A percentile compares a stretch with the other conserved stretches of the same genome.
Conservation (phyloP, 2,113 vertebrate genomes). For the Raja brachyura region DNA sequence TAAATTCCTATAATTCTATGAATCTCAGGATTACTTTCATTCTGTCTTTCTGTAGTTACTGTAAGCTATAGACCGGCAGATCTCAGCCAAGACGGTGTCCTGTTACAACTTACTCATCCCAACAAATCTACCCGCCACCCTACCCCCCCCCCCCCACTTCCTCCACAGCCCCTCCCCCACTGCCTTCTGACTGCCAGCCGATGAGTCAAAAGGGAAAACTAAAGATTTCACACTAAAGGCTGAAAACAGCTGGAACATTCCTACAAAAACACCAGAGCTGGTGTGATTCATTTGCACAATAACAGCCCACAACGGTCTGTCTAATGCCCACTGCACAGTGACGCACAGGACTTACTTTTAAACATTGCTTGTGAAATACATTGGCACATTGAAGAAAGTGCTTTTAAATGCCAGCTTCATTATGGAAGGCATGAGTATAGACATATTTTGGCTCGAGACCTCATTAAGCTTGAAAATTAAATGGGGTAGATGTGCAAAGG, state of each 20-base stretch:
- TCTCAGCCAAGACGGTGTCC: not conserved
- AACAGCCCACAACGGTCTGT: not conserved
- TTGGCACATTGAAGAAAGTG: not conserved
- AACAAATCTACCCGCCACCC: too few relatives aligned
- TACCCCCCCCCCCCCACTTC: not conserved
- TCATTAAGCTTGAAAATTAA: not conserved
- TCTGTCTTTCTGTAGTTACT: not conserved
- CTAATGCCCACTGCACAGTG: not conserved
- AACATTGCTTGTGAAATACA: not conserved
- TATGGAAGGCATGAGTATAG: too few relatives aligned
- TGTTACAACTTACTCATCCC: not conserved
- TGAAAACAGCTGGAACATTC: constrained; percentile 36
- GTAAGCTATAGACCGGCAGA: not conserved
- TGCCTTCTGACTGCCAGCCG: not conserved
- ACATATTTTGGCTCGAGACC: not conserved
- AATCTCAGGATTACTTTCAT: too few relatives aligned
- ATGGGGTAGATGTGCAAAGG: not conserved
- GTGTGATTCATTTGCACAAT: constrained; percentile 2
- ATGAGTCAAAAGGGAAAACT: constrained; percentile 13
- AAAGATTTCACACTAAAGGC: not conserved
- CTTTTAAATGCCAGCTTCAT: not conserved
- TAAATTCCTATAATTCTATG: too few relatives aligned
- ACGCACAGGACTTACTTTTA: not conserved
- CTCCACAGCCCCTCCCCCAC: not conserved
- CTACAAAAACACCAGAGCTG: not conserved